These are phyloP conservation scores for Perccottus glenii DNA, from an alignment of 2,113 vertebrate genomes.

Conservation along the genomic window DNA sequence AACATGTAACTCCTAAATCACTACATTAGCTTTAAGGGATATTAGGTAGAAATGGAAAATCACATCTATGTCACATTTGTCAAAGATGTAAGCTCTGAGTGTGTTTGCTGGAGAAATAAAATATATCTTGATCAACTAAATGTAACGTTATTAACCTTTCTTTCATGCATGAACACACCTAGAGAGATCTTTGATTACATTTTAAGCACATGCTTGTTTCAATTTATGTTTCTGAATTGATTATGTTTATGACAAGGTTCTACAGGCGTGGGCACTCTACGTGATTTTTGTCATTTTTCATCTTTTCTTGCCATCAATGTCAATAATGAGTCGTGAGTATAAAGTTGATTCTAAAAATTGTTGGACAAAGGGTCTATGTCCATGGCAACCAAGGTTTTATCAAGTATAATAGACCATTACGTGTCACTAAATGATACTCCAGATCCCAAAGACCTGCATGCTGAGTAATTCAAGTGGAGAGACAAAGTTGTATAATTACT, in stretches of 20 bases:
- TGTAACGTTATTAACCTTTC: neutral
- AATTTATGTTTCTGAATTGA: neutral
- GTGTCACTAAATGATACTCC: neutral
- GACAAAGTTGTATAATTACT: neutral
- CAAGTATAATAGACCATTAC: too few species aligned
- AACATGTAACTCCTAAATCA: too few species aligned
- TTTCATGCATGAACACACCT: neutral
- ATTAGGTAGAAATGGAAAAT: too few species aligned
- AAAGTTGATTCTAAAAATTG: too few species aligned
- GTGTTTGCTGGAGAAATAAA: neutral
- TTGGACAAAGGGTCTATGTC: too few species aligned
- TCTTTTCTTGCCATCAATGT: conserved; percentile 54
- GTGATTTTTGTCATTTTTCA: conserved; percentile 29
- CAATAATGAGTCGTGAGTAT: conserved; percentile 46
- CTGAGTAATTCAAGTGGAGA: neutral
- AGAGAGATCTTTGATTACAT: conserved; percentile 3
- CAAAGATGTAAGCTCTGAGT: conserved; percentile 17
- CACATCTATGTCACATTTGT: neutral
- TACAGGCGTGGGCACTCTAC: conserved; percentile 3
- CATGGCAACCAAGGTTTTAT: too few species aligned
- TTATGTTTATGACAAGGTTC: neutral
- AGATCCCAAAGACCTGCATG: neutral
- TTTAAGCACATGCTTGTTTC: conserved; percentile 5
- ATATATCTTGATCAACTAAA: neutral
- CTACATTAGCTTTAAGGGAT: too few species aligned